These are phyloP conservation scores for Lepetodrilus schrolli DNA, from an alignment of 2,888 invertebrate genomes.

Conservation along the genomic window DNA sequence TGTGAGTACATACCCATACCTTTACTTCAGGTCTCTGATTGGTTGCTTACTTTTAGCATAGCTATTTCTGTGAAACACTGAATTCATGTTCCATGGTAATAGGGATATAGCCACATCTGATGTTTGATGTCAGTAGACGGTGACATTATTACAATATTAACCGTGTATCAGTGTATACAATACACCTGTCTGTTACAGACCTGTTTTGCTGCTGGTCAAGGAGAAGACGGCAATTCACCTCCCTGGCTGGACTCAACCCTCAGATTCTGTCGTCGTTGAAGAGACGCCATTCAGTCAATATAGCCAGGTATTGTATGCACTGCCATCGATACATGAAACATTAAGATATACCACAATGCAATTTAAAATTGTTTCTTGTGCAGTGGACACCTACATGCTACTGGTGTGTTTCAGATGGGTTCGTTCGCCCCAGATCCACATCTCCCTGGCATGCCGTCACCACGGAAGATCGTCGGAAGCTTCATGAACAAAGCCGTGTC, in stretches of 20 bases:
- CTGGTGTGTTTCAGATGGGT: slow-evolving; percentile 44
- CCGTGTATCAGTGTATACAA: too few species aligned
- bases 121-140: too few species aligned
- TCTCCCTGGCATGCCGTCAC: slow-evolving; percentile 67
- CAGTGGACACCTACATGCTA: neutral
- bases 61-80: too few species aligned
- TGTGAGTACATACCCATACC: too few species aligned
- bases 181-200: slow-evolving; percentile 49
- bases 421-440: slow-evolving; percentile 63
- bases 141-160: too few species aligned
- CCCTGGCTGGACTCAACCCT: slow-evolving; percentile 64
- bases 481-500: slow-evolving; percentile 67
- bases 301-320: slow-evolving; percentile 67
- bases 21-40: too few species aligned
- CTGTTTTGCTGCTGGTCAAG: slow-evolving; percentile 62
- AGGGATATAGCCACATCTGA: too few species aligned
- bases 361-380: neutral
- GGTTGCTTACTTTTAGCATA: too few species aligned
- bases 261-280: slow-evolving; percentile 53
- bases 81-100: too few species aligned
- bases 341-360: neutral
- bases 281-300: slow-evolving; percentile 70
- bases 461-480: slow-evolving; percentile 67
- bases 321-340: too few species aligned
- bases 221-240: slow-evolving; percentile 62